phyloP scores from a whole-genome alignment of 2,797 vertebrate genomes.

The Rhinogobio ventralis region DNA sequence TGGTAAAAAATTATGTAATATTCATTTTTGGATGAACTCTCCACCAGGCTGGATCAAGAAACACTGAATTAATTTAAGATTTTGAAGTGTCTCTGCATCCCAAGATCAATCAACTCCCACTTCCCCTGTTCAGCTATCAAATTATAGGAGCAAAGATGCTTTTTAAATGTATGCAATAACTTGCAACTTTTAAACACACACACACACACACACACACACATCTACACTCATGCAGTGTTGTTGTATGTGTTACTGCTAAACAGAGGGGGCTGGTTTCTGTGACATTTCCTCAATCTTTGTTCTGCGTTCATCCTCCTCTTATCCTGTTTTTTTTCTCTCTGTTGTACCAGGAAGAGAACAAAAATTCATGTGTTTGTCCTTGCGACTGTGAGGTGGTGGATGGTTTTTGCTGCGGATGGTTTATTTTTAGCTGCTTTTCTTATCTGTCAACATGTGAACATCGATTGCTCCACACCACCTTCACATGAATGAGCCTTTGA shows the following conservation, averaged over 20 bases:
- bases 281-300: slow-evolving; percentile 36
- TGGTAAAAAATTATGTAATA: not conserved
- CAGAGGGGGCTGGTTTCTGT: slow-evolving; percentile 21
- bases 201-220: not conserved
- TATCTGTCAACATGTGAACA: slow-evolving; percentile 54
- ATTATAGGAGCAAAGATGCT: slow-evolving; percentile 1
- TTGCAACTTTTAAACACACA: not conserved
- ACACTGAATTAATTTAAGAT: not conserved
- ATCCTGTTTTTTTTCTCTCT: slow-evolving; percentile 47
- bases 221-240: not conserved
- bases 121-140: not conserved
- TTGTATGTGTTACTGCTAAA: slow-evolving; percentile 4
- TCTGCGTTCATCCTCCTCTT: slow-evolving; percentile 24
- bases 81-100: not conserved
- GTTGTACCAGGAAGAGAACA: slow-evolving; percentile 49
- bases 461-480: slow-evolving; percentile 53
- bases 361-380: slow-evolving; percentile 47
- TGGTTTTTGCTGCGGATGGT: slow-evolving; percentile 25
- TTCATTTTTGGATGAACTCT: not conserved
- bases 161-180: not conserved
- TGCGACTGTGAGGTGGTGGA: slow-evolving; percentile 22
- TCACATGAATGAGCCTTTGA: slow-evolving; percentile 55
- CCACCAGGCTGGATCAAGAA: not conserved
- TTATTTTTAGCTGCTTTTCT: slow-evolving; percentile 59
- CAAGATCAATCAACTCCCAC: not conserved